phyloP scores from a whole-genome alignment of 2,797 vertebrate species.

The Odontamblyopus lacepedii region DNA sequence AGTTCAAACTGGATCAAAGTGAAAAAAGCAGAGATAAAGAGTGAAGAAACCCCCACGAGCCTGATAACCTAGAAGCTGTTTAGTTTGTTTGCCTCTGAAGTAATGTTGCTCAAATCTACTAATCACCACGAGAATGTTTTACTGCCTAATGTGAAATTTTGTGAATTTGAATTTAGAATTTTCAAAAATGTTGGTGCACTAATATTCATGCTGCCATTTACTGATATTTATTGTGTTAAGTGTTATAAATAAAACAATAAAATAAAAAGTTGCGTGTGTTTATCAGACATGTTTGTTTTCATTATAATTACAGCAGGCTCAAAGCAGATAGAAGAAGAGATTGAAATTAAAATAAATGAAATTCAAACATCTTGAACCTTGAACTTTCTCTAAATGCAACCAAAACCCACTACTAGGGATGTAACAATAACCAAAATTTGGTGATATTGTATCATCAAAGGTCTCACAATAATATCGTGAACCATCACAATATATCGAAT shows the following conservation, averaged over 20 bases:
- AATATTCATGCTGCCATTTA: not conserved
- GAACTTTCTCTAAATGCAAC: too few relatives aligned
- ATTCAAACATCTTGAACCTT: too few relatives aligned
- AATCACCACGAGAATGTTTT: not conserved
- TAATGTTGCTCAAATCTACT: not conserved
- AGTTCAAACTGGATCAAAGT: not conserved
- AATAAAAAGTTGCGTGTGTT: too few relatives aligned
- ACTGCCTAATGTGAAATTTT: constrained; percentile 6
- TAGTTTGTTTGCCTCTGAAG: constrained; percentile 8
- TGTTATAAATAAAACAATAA: not conserved
- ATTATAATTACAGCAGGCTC: too few relatives aligned
- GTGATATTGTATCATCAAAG: too few relatives aligned
- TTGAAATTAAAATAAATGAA: too few relatives aligned
- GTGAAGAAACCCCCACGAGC: not conserved
- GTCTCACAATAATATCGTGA: too few relatives aligned
- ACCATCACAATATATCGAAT: too few relatives aligned
- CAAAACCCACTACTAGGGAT: too few relatives aligned
- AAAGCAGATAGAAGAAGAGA: too few relatives aligned
- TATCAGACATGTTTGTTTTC: too few relatives aligned
- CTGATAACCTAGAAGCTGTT: constrained; percentile 9
- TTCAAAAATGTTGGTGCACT: not conserved
- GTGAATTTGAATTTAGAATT: not conserved
- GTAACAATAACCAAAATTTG: too few relatives aligned
- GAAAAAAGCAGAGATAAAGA: constrained; percentile 10
- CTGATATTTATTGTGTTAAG: not conserved